A percentile compares a stretch with the other conserved stretches of the same genome.
Conservation (phyloP, 2,113 vertebrate genomes). For the Chiloscyllium plagiosum region DNA sequence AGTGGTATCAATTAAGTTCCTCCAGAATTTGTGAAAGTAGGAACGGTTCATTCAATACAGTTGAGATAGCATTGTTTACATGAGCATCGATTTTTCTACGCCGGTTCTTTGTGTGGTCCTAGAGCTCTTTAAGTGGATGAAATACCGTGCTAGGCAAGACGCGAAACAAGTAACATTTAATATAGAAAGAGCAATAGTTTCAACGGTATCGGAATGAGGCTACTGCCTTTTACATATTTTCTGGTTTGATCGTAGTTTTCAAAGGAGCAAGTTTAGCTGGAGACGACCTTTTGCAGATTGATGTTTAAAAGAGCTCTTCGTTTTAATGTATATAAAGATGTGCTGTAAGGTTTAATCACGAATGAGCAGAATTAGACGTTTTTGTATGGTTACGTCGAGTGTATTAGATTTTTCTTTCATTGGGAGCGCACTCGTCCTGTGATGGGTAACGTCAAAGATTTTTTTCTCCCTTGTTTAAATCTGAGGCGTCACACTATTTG, state of each 20-base stretch:
- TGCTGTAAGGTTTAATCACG: too few relatives aligned
- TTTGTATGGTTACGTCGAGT: not conserved
- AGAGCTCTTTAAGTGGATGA: not conserved
- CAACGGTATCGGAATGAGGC: not conserved
- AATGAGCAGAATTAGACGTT: not conserved
- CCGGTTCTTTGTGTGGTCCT: not conserved
- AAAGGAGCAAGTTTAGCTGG: not conserved
- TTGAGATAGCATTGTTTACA: not conserved
- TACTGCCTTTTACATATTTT: not conserved
- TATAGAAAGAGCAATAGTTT: not conserved
- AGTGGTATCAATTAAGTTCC: not conserved
- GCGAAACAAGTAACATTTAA: not conserved
- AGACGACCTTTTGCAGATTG: not conserved
- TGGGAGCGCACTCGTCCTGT: too few relatives aligned
- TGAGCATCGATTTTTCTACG: not conserved
- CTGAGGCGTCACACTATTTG: not conserved
- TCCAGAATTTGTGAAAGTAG: not conserved
- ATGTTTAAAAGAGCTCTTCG: not conserved
- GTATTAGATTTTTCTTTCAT: not conserved
- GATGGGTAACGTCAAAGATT: not conserved
- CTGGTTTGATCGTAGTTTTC: not conserved
- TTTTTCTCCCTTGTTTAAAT: constrained; percentile 18
- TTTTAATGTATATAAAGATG: not conserved
- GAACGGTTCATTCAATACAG: not conserved
- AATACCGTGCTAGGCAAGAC: not conserved